These are phyloP conservation scores for Embidobia sp. DNA, from an alignment of 2,888 invertebrate genomes.

Conservation along the genomic window DNA sequence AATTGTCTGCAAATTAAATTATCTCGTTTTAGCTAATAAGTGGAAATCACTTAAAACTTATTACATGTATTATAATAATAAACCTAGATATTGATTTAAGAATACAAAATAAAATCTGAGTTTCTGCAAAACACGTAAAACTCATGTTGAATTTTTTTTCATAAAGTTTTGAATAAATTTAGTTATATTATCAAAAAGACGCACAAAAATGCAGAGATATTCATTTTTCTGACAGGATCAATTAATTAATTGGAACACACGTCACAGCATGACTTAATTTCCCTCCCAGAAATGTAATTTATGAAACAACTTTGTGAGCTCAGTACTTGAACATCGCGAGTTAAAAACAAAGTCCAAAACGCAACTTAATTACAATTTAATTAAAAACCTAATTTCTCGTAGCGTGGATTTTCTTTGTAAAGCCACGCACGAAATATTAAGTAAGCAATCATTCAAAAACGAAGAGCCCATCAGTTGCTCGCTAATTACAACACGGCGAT, in stretches of 20 bases:
- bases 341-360: too few relatives aligned
- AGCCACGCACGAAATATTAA: constrained; percentile 8
- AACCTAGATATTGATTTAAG: too few relatives aligned
- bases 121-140: too few relatives aligned
- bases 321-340: too few relatives aligned
- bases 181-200: neutral
- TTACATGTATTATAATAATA: too few relatives aligned
- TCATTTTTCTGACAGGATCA: neutral
- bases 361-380: neutral
- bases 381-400: neutral
- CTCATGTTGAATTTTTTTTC: too few relatives aligned
- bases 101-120: too few relatives aligned
- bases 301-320: neutral
- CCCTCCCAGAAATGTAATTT: neutral
- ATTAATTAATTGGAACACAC: constrained; percentile 6
- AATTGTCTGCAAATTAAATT: too few relatives aligned
- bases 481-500: constrained; percentile 26
- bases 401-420: neutral
- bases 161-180: neutral
- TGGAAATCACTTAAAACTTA: too few relatives aligned
- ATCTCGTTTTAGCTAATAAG: too few relatives aligned
- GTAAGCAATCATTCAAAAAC: constrained; percentile 1
- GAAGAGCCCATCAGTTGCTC: constrained; percentile 1
- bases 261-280: neutral
- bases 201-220: neutral